Base-by-base conservation (phyloP, 2,797 vertebrate species). In the Alca torda region DNA sequence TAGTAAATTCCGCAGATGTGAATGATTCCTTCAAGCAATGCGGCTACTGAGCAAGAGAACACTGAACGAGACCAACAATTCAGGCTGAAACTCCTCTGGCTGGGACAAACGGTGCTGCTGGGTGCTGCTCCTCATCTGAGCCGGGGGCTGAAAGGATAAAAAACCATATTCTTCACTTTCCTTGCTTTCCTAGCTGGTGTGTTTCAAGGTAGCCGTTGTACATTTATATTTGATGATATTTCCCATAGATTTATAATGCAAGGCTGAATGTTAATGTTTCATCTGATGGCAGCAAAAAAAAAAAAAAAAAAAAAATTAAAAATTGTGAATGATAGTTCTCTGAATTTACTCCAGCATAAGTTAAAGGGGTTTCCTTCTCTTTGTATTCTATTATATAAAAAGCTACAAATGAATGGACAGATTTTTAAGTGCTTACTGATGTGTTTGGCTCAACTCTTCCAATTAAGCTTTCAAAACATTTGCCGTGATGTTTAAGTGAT, bases 1-100 rank as follows among this genome's bases (percentile, higher is more conserved):
- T 95, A 89, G 53, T 70, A 50, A 91, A 82, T 91, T 70, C 89
- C n/a, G 61, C 56, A 89, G 90, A 96, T 80, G 68, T 81, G 89
- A 91, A 63, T 68, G 93, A 92, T 87, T 92, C 94, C 94, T 96
- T 89, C 89, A 80, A 95, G 94, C 94, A 76, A 11, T 74, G 48
- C 2, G 1, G 19, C 63, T 87, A 53, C 48, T 51, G 74, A 96
- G 70, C 65, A 84, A 69, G 45, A 70, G 80, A 86, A 65, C 51
- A 35, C 43, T 70, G 70, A 57, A 51, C 37, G 67, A 84, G 63
- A 37, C 51, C 30, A 43, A 75, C 57, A 89, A 93, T 64, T 85
- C 53, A 61, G 46, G 30, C 57, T 60, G n/a, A 72, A 91, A 76
- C 18, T 91, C 39, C n/a, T 67, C 56, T 85, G 69, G 9, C 75